Conservation (phyloP, 2,797 vertebrate genomes). For the Myotis daubentonii region DNA sequence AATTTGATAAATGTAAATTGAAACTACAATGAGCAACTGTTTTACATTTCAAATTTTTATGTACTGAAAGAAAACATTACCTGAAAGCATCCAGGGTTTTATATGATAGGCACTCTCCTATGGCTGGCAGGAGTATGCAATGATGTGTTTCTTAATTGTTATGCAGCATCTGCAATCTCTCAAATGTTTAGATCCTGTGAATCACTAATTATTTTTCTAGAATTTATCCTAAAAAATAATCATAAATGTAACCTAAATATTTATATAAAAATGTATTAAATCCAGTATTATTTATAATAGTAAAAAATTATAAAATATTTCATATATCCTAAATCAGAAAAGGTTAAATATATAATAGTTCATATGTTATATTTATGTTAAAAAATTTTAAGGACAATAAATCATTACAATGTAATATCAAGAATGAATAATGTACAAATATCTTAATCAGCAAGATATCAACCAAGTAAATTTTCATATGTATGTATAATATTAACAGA, state of each 20-base stretch:
- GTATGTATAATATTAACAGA: background rate
- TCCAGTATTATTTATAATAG: background rate
- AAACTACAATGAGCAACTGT: background rate
- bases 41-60: background rate
- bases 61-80: background rate
- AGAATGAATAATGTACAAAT: background rate
- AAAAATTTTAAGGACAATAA: background rate
- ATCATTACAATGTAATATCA: background rate
- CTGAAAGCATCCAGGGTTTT: background rate
- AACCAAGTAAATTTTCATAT: background rate
- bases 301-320: background rate
- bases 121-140: background rate
- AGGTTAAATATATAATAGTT: background rate
- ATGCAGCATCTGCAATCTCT: background rate
- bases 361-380: background rate
- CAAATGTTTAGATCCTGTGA: background rate
- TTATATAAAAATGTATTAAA: background rate
- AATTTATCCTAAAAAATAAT: background rate
- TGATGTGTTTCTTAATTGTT: background rate
- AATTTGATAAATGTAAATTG: background rate
- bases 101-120: background rate
- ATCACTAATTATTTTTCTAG: background rate
- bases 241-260: background rate
- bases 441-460: background rate
- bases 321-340: background rate